Base-by-base conservation (phyloP, 2,113 vertebrate genomes). In the Micronisus gabar region DNA sequence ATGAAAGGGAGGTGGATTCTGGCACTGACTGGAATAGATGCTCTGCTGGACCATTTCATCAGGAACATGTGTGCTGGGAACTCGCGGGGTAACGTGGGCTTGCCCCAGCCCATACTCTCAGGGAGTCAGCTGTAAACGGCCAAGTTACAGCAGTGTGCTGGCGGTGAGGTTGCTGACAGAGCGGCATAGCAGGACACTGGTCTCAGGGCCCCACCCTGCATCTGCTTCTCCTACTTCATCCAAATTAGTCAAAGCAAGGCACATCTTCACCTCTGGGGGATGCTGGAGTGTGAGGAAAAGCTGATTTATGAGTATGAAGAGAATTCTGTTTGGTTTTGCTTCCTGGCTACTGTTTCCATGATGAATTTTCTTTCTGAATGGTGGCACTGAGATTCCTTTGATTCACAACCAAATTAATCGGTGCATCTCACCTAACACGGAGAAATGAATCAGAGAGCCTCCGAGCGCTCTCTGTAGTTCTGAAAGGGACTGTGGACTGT, bases 81-180 rank as follows among this genome's bases (percentile, higher is more conserved):
- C 27, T 71, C 3, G 1, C 0, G 1, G 22, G n/a, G 30, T 32
- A 21, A 41, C 0, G 2, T 32, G 75, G 63, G 73, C 19, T 32
- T 78, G 92, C 61, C 70, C 41, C 65, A 36, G 38, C 56, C 18
- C 34, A 2, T 53, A 6, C 47, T 53, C 7, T 1, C 43, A 45
- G 85, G 27, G 52, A 62, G 13, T 18, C n/a, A 34, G 41, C 0
- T 2, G 56, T 56, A 32, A 45, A n/a, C 0, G 1, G 67, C 80
- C 80, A 38, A 2, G 20, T 29, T 3, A 7, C 62, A 48, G 74
- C 68, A 58, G 67, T 7, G 0, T 8, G 74, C 55, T 78, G 71
- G 38, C 4, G 1, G 13, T 29, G 67, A 48, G 91, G 36, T 5
- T 73, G 53, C 65, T 58, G 62, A 17, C 29, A 45, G 62, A 47